These are phyloP conservation scores for Alca torda DNA, from an alignment of 2,797 vertebrate genomes.

Conservation along the genomic window DNA sequence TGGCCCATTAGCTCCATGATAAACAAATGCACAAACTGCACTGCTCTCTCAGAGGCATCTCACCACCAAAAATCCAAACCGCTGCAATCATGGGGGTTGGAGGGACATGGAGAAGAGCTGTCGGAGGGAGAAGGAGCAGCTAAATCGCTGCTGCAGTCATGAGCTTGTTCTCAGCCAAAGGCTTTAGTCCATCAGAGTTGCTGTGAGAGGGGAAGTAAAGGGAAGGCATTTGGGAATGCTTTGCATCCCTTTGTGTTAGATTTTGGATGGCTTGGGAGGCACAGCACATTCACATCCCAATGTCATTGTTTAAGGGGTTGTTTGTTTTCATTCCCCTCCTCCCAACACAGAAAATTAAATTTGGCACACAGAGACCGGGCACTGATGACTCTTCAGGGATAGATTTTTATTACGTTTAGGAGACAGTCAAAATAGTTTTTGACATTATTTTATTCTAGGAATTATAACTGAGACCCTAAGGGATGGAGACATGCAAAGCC, in stretches of 20 bases:
- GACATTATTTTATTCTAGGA: constrained; percentile 59
- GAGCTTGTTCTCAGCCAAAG: not conserved
- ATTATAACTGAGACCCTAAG: constrained; percentile 40
- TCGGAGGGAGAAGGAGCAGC: not conserved
- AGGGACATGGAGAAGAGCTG: not conserved
- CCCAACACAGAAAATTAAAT: constrained; percentile 39
- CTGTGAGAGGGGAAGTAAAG: not conserved
- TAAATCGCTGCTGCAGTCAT: not conserved
- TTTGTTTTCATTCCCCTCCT: constrained; percentile 51
- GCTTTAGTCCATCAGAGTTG: not conserved
- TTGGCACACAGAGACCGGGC: not conserved
- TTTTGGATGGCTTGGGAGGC: constrained; percentile 5
- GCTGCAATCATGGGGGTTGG: not conserved
- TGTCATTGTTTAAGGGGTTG: constrained; percentile 32
- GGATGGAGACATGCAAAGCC: constrained; percentile 23
- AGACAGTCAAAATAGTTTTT: constrained; percentile 48
- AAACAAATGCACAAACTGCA: not conserved
- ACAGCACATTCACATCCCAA: constrained; percentile 36
- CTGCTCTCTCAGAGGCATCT: not conserved
- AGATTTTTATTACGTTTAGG: constrained; percentile 56
- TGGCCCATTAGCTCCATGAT: not conserved
- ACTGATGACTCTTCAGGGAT: constrained; percentile 57
- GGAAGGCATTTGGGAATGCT: constrained; percentile 37
- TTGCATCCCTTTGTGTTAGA: constrained; percentile 36
- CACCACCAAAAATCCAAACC: not conserved